Base-by-base conservation (phyloP, 2,888 invertebrate species). In the Philonicus albiceps region DNA sequence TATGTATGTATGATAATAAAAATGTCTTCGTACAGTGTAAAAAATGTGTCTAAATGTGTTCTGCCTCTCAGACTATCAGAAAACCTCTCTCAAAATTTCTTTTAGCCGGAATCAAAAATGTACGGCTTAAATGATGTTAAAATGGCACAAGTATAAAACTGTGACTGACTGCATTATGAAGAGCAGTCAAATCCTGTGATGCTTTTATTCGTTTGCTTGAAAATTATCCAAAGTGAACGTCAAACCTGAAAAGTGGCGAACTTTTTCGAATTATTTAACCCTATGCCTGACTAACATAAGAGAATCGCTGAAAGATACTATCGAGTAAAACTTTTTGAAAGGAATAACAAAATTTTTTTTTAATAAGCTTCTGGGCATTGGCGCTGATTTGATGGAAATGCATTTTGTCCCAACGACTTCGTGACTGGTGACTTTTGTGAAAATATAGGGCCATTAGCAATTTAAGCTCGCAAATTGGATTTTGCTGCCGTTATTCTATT, bases 401-500 rank as follows among this genome's bases (percentile, higher is more conserved):
- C 81, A 49, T n/a, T 80, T 80, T 53, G n/a, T n/a, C n/a, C 11
- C 19, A 22, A 8, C n/a, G 34, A 30, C 55, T 80, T 80, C 80
- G 80, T 53, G 80, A 80, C 80, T 53, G 6, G 49, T 30, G 78
- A 11, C 11, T 43, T 55, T 83, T 34, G 34, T 55, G 64, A 34
- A 83, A 83, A 83, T 83, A 64, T 64, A 37, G 64, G 30, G 34
- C 81, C 81, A 83, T 83, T 83, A 83, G 81, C 81, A 83, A 83
- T 83, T 83, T 83, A 13, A 64, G 55, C 34, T 83, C 53, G 64
- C 34, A 83, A 83, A 83, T 83, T 83, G 81, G 81, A 83, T 83
- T 83, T 83, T 37, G 34, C 49, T 30, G 8, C 37, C 81, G 34
- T 37, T 37, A 83, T 55, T 83, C 81, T 64, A 78, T 78, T 78